Conservation (phyloP, 2,797 vertebrate genomes). For the Margarornis squamiger region DNA sequence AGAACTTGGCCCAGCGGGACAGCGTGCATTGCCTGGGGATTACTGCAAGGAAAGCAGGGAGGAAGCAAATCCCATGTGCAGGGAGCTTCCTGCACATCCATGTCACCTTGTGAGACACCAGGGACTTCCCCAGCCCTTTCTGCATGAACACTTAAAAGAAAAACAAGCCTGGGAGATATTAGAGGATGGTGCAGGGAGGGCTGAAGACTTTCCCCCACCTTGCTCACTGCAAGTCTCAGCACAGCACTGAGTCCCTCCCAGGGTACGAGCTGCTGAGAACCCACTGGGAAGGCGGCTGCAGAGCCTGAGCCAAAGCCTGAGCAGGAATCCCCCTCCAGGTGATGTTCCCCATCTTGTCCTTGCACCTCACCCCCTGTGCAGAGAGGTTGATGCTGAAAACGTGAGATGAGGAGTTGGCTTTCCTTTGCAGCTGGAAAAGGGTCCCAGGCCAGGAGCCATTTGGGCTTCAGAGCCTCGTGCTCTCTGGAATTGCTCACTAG, state of each 20-base stretch:
- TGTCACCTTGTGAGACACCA: neutral
- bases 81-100: neutral
- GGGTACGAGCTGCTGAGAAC: too few species aligned
- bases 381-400: neutral
- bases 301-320: neutral
- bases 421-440: neutral
- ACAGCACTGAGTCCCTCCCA: neutral
- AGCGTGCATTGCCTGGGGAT: neutral
- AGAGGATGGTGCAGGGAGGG: neutral
- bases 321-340: neutral
- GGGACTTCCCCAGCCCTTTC: neutral
- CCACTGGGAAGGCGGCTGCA: neutral
- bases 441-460: neutral
- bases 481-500: neutral
- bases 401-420: fast-evolving
- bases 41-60: neutral
- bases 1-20: neutral
- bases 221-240: too few species aligned
- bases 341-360: fast-evolving
- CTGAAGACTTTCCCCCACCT: fast-evolving
- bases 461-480: fast-evolving
- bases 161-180: neutral
- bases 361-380: neutral
- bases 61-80: neutral
- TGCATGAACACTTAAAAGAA: fast-evolving